These are phyloP conservation scores for Taeniopygia guttata DNA, from an alignment of 2,797 vertebrate genomes.

Conservation along the genomic window DNA sequence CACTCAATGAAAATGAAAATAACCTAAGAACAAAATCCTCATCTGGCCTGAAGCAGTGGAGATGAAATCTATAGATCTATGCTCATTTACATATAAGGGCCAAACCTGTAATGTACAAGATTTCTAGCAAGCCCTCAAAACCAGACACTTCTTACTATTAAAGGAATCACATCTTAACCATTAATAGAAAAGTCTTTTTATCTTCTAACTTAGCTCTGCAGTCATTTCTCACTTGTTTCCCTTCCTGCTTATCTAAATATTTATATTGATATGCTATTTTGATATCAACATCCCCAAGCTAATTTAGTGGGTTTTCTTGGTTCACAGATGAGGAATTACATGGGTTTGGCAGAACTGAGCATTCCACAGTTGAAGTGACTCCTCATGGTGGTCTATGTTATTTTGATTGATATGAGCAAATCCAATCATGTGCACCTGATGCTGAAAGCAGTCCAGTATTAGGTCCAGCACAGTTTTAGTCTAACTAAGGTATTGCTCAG, in stretches of 20 bases:
- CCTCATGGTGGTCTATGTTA: neutral
- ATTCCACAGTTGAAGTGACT: neutral
- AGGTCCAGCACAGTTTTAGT: neutral
- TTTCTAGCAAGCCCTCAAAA: neutral
- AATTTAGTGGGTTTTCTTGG: neutral
- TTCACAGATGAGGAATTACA: neutral
- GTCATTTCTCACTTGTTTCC: neutral
- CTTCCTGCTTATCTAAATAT: neutral
- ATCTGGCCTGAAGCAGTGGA: neutral
- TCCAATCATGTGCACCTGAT: neutral
- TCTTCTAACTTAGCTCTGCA: neutral
- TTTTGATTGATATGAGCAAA: neutral
- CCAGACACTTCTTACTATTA: neutral
- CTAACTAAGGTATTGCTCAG: neutral
- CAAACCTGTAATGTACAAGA: neutral
- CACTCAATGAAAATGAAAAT: neutral
- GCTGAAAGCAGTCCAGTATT: neutral
- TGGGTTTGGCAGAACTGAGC: neutral
- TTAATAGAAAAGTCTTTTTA: neutral
- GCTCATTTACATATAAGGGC: neutral
- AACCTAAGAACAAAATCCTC: neutral
- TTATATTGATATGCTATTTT: neutral
- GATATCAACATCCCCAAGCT: neutral
- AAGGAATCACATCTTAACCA: neutral
- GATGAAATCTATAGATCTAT: neutral